Evolutionary conservation across 2,113 vertebrate species (phyloP).

Genomic region (Cephalopholis sonnerati): DNA sequence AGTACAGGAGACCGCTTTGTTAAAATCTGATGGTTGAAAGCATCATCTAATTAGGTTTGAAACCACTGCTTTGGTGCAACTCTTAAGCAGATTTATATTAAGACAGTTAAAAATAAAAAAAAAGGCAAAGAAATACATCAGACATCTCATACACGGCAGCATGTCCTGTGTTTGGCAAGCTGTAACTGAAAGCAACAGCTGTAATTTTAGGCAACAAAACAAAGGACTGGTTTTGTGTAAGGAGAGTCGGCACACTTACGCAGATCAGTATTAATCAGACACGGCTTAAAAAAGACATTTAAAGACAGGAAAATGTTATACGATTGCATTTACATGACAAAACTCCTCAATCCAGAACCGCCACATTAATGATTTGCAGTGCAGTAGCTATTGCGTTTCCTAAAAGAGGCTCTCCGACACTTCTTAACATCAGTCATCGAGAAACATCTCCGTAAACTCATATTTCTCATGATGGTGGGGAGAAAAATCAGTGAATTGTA

Average conservation of each 20-base stretch:
- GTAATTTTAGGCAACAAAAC: slow-evolving; percentile 54
- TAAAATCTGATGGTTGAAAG: slow-evolving; percentile 46
- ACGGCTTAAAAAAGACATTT: slow-evolving; percentile 58
- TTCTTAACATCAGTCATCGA: slow-evolving; percentile 31
- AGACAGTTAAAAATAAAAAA: slow-evolving; percentile 55
- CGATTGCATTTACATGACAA: slow-evolving; percentile 70
- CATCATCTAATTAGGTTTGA: slow-evolving; percentile 67
- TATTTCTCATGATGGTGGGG: slow-evolving; percentile 36
- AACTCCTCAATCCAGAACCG: slow-evolving; percentile 42
- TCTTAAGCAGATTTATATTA: slow-evolving; percentile 75
- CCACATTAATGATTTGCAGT: slow-evolving; percentile 62
- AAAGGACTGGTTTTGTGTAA: slow-evolving; percentile 70
- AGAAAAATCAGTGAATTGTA: slow-evolving; percentile 52
- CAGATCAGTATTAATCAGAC: slow-evolving; percentile 63
- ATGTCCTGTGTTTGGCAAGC: slow-evolving; percentile 64
- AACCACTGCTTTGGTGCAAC: slow-evolving; percentile 80
- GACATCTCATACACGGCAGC: slow-evolving; percentile 74
- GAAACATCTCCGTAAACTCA: slow-evolving; percentile 18
- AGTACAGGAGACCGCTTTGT: slow-evolving; percentile 48
- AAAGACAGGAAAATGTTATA: slow-evolving; percentile 64
- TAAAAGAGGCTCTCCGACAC: slow-evolving; percentile 31
- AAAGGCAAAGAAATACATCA: slow-evolving; percentile 71
- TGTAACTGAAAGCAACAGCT: slow-evolving; percentile 51
- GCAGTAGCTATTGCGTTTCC: slow-evolving; percentile 64
- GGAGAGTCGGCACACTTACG: slow-evolving; percentile 71